phyloP scores from a whole-genome alignment of 1,140 invertebrate species.

The Camponotus vicinus region DNA sequence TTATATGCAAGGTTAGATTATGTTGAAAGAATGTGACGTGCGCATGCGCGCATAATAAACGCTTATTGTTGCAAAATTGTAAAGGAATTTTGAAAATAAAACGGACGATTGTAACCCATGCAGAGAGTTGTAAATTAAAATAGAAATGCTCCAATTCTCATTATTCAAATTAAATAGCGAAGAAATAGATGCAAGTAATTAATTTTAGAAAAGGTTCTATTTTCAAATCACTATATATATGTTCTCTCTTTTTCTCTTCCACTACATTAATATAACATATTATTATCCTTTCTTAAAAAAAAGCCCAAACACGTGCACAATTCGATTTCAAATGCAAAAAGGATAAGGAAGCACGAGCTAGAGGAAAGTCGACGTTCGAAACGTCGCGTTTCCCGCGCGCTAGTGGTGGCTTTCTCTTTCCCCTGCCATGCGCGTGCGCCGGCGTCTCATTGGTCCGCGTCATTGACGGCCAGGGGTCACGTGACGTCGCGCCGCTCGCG shows the following conservation, averaged over 20 bases:
- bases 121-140: background rate
- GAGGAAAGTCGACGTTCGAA: conserved; percentile 2
- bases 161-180: background rate
- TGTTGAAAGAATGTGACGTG: background rate
- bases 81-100: background rate
- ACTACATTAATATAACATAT: too few relatives aligned
- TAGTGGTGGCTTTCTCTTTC: background rate
- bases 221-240: background rate
- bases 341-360: background rate
- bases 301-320: too few relatives aligned
- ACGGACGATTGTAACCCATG: background rate
- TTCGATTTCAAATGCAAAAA: too few relatives aligned
- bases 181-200: background rate
- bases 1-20: conserved; percentile 6
- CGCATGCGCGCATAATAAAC: conserved; percentile 16
- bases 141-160: background rate
- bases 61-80: background rate
- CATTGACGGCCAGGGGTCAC: background rate
- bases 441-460: background rate
- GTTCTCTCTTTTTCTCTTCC: too few relatives aligned
- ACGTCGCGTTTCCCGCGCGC: conserved; percentile 8
- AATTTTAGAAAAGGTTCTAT: too few relatives aligned
- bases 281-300: too few relatives aligned
- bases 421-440: too few relatives aligned
- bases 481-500: background rate